These are phyloP conservation scores for Clarias magur DNA, from an alignment of 2,113 vertebrate genomes.

Conservation along the genomic window DNA sequence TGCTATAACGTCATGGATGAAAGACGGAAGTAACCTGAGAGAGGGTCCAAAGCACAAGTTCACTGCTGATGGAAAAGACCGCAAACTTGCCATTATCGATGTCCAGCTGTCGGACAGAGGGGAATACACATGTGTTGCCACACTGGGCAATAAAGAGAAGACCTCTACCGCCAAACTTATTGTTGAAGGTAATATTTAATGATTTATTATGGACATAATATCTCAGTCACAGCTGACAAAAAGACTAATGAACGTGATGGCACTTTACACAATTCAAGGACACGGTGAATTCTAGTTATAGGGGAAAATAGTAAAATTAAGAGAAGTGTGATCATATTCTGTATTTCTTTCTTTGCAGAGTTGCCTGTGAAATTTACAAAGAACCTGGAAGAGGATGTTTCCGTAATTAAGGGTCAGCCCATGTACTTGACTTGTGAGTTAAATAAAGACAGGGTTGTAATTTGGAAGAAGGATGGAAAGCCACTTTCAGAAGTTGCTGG, in stretches of 20 bases:
- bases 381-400: slow-evolving; percentile 85
- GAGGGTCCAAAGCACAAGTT: slow-evolving; percentile 97
- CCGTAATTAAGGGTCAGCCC: slow-evolving; percentile 86
- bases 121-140: slow-evolving; percentile 92
- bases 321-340: background rate
- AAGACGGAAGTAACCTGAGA: slow-evolving; percentile 89
- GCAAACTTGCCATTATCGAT: slow-evolving; percentile 92
- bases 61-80: slow-evolving; percentile 95
- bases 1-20: slow-evolving; percentile 93
- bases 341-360: slow-evolving; percentile 70
- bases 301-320: background rate
- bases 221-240: background rate
- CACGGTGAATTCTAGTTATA: background rate
- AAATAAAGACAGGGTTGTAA: slow-evolving; percentile 89
- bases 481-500: slow-evolving; percentile 74
- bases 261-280: background rate
- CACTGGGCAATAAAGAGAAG: slow-evolving; percentile 95
- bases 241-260: background rate
- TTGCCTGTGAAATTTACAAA: slow-evolving; percentile 90
- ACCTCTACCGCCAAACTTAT: slow-evolving; percentile 90
- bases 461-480: slow-evolving; percentile 89
- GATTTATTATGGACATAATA: background rate
- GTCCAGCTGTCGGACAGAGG: slow-evolving; percentile 96
- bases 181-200: slow-evolving; percentile 86
- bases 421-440: slow-evolving; percentile 91